phyloP scores from a whole-genome alignment of 2,113 vertebrate species.

The Acrocephalus arundinaceus region DNA sequence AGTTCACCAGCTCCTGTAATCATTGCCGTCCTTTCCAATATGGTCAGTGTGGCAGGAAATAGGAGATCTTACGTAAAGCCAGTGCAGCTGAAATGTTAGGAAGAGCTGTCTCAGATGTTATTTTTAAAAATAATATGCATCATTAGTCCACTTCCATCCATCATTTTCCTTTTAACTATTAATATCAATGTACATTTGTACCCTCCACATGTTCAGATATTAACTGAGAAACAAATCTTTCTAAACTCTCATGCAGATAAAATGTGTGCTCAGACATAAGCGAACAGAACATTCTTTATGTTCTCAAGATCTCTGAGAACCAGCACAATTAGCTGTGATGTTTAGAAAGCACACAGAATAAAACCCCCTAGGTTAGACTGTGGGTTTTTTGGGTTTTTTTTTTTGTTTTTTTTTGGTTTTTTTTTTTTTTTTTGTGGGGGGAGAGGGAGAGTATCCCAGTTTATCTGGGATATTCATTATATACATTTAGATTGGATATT shows the following conservation, averaged over 20 bases:
- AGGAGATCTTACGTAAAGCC: constrained; percentile 20
- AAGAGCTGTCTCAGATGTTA: constrained; percentile 52
- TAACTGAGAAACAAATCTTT: constrained; percentile 42
- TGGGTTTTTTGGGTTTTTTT: too few species aligned
- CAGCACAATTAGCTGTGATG: background rate
- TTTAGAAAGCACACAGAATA: constrained; percentile 17
- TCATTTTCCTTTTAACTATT: constrained; percentile 38
- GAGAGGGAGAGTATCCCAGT: background rate
- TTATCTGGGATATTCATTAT: background rate
- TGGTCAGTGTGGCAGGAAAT: constrained; percentile 49
- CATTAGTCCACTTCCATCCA: constrained; percentile 24
- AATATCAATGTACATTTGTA: constrained; percentile 29
- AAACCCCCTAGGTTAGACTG: background rate
- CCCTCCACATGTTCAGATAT: background rate
- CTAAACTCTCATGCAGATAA: constrained; percentile 12
- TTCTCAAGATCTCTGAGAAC: background rate
- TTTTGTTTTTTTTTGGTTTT: too few species aligned
- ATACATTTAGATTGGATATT: background rate
- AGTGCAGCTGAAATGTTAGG: constrained; percentile 17
- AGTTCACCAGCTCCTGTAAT: constrained; percentile 62
- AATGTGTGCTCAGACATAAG: constrained; percentile 22
- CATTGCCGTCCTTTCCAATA: constrained; percentile 13
- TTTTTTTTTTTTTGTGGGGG: background rate
- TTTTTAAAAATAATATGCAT: constrained; percentile 39
- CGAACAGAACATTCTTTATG: constrained; percentile 18